These are phyloP conservation scores for Diceros bicornis DNA, from an alignment of 2,797 vertebrate genomes.

Conservation along the genomic window DNA sequence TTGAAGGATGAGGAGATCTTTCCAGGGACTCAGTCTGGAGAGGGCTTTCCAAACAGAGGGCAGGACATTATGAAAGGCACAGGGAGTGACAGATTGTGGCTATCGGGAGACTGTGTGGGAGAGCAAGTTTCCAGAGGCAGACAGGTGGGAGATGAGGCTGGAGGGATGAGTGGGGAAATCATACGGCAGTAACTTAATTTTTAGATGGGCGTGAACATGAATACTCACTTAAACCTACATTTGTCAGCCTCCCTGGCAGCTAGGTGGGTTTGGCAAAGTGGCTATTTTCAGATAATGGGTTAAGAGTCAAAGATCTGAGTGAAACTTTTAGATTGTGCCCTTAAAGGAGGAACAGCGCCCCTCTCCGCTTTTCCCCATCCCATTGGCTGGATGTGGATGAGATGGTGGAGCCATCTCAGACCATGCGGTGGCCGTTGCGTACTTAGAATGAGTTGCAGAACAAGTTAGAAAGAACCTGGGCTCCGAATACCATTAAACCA, in stretches of 20 bases:
- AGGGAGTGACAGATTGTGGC: too few relatives aligned
- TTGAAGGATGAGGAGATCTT: not conserved
- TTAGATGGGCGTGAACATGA: not conserved
- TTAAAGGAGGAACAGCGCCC: not conserved
- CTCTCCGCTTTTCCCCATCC: not conserved
- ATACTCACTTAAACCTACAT: not conserved
- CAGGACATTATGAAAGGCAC: not conserved
- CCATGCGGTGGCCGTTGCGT: not conserved
- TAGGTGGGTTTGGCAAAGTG: not conserved
- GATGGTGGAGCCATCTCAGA: not conserved
- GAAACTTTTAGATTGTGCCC: not conserved
- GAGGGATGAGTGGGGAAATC: not conserved
- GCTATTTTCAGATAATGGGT: not conserved
- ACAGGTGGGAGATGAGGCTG: not conserved
- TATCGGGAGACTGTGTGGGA: not conserved
- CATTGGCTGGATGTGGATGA: not conserved
- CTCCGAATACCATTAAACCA: not conserved
- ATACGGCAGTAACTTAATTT: not conserved
- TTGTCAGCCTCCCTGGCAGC: not conserved
- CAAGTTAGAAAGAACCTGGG: not conserved
- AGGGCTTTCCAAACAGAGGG: not conserved
- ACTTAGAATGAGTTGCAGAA: not conserved
- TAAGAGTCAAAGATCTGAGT: not conserved
- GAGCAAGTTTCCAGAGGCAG: not conserved
- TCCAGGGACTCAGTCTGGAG: not conserved